Percentiles rank a stretch among this genome's conserved stretches.
Evolutionary conservation across 2,888 invertebrate species (phyloP).

Genomic region (Anoplius nigerrimus): DNA sequence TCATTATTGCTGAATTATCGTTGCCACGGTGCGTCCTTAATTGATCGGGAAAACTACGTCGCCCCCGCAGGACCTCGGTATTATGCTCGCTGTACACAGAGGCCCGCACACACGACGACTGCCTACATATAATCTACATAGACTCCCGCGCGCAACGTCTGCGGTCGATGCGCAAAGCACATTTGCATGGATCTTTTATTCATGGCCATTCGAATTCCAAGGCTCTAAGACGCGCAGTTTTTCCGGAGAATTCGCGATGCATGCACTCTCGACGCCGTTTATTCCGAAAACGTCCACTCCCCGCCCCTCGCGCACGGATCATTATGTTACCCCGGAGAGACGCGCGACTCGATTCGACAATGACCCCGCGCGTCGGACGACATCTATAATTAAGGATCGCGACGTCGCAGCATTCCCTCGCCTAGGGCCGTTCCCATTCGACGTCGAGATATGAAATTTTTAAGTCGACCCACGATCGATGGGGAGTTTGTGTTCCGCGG

Average conservation of each 20-base stretch:
- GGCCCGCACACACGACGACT: not conserved
- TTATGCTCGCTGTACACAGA: not conserved
- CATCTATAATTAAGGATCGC: too few relatives aligned
- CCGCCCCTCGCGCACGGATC: too few relatives aligned
- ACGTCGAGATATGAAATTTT: too few relatives aligned
- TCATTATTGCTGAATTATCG: too few relatives aligned
- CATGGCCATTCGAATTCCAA: slow-evolving; percentile 25
- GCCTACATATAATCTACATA: not conserved
- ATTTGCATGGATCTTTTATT: slow-evolving; percentile 49
- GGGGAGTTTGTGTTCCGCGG: too few relatives aligned
- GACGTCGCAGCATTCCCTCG: slow-evolving; percentile 4
- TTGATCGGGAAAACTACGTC: slow-evolving; percentile 1
- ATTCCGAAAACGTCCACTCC: slow-evolving; percentile 15
- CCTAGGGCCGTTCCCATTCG: not conserved
- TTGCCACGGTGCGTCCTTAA: not conserved
- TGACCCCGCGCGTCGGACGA: too few relatives aligned
- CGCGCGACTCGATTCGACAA: too few relatives aligned
- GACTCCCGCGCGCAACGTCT: not conserved
- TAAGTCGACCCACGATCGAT: too few relatives aligned
- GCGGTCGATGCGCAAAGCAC: not conserved
- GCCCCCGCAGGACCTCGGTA: not conserved
- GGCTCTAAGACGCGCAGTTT: slow-evolving; percentile 14
- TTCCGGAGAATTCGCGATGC: slow-evolving; percentile 9
- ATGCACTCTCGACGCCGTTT: slow-evolving; percentile 7
- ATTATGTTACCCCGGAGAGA: too few relatives aligned